Percentiles rank a stretch among this genome's conserved stretches.
phyloP scores from a whole-genome alignment of 2,888 invertebrate species.

The Onthophagus sagittarius region DNA sequence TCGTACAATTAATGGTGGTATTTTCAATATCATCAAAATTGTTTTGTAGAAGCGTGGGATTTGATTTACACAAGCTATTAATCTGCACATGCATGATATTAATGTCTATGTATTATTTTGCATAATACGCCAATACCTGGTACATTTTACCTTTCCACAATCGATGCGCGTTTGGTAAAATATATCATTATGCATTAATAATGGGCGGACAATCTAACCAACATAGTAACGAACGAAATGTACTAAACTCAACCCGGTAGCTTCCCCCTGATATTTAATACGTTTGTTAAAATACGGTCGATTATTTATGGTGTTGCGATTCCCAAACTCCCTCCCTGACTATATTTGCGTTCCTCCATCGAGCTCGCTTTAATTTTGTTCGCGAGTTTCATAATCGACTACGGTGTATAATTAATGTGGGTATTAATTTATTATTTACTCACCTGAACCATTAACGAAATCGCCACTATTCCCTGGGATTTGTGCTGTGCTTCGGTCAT shows the following conservation, averaged over 20 bases:
- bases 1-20: too few species aligned
- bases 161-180: background rate
- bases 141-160: background rate
- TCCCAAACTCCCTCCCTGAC: background rate
- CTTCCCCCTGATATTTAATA: background rate
- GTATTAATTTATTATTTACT: slow-evolving; percentile 34
- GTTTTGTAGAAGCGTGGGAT: too few species aligned
- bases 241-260: background rate
- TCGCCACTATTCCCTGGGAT: slow-evolving; percentile 93
- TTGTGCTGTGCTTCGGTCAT: slow-evolving; percentile 94
- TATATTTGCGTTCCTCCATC: background rate
- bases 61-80: background rate
- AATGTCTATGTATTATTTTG: background rate
- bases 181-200: background rate
- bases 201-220: background rate
- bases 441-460: slow-evolving; percentile 94
- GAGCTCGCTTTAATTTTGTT: background rate
- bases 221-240: background rate
- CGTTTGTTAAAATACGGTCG: background rate
- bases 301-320: background rate
- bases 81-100: background rate
- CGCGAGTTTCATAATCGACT: background rate
- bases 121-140: background rate
- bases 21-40: too few species aligned
- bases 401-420: background rate